phyloP scores from a whole-genome alignment of 2,113 vertebrate genomes.

The Chascanopsetta lugubris region DNA sequence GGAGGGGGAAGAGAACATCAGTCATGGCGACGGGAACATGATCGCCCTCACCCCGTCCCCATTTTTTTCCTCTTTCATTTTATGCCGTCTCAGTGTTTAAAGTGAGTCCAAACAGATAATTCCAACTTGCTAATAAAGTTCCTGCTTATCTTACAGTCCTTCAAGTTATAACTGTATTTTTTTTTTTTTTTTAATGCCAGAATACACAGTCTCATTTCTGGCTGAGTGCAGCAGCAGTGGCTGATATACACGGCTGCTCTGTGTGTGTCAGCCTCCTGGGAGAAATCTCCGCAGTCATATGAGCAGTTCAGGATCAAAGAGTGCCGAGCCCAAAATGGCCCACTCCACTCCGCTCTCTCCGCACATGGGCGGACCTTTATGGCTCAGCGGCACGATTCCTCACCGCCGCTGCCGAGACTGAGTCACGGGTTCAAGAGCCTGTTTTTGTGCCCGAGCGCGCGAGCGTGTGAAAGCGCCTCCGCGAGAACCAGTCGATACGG shows the following conservation, averaged over 20 bases:
- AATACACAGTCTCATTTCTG: conserved; percentile 35
- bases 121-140: conserved; percentile 42
- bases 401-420: conserved; percentile 37
- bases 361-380: conserved; percentile 57
- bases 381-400: conserved; percentile 41
- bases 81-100: conserved; percentile 27
- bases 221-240: conserved; percentile 21
- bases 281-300: conserved; percentile 53
- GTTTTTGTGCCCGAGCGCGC: conserved; percentile 27
- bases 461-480: conserved; percentile 32
- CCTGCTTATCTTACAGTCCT: conserved; percentile 48
- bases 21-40: conserved; percentile 37
- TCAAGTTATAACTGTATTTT: conserved; percentile 35
- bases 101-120: conserved; percentile 39
- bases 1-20: conserved; percentile 26
- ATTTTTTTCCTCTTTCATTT: conserved; percentile 47
- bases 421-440: conserved; percentile 66
- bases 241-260: conserved; percentile 40
- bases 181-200: conserved; percentile 13
- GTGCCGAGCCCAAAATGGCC: conserved; percentile 51
- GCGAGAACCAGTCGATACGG: conserved; percentile 47
- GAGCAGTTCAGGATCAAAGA: conserved; percentile 68
- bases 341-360: conserved; percentile 52
- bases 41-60: conserved; percentile 28
- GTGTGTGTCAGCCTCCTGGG: conserved; percentile 22